Evolutionary conservation across 2,888 invertebrate genomes (phyloP).

Genomic region (Galeruca laticollis): DNA sequence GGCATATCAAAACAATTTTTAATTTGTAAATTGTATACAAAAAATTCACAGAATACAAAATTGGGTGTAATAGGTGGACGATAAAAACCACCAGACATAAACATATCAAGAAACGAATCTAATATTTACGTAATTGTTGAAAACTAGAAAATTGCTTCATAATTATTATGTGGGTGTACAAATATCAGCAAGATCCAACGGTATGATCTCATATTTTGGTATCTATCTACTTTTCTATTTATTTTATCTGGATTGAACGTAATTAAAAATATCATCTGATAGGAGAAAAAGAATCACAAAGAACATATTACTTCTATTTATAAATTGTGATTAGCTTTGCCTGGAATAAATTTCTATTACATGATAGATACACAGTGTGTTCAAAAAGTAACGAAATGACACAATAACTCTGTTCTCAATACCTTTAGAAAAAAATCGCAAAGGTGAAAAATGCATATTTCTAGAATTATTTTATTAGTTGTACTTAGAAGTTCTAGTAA

Average conservation of each 20-base stretch:
- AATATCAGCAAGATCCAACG: background rate
- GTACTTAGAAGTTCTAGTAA: no score
- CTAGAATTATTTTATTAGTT: no score
- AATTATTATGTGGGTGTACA: background rate
- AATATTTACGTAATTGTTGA: background rate
- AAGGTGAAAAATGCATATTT: no score
- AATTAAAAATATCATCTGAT: conserved; percentile 5
- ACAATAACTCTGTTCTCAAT: no score
- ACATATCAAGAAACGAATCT: background rate
- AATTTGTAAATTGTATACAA: no score
- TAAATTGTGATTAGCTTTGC: background rate
- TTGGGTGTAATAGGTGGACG: background rate
- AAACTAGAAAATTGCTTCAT: conserved; percentile 2
- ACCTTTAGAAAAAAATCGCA: no score
- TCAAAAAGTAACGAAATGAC: no score
- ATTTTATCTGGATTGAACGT: background rate
- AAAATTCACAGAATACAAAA: no score
- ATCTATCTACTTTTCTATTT: background rate
- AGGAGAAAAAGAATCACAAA: background rate
- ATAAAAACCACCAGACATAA: background rate
- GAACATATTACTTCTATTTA: conserved; percentile 1
- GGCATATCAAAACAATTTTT: no score
- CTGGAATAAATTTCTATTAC: background rate
- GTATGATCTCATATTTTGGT: background rate
- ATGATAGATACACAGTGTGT: background rate